Conservation (phyloP, 2,888 invertebrate species). For the Epistrophella euchroma region DNA sequence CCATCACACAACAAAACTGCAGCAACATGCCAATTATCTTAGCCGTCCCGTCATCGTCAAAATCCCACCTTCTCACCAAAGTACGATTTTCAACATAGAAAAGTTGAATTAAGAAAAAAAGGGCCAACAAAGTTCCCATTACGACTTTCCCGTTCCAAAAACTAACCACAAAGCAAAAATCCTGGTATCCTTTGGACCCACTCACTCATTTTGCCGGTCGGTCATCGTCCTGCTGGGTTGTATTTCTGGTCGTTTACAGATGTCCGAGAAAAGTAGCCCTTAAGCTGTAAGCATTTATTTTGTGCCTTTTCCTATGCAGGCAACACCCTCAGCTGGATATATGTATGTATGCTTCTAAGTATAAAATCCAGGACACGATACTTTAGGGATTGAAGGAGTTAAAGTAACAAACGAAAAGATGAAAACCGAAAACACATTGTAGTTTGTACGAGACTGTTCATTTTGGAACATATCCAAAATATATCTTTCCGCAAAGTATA, state of each 20-base stretch:
- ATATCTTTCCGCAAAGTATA: conserved; percentile 23
- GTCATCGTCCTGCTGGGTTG: conserved; percentile 33
- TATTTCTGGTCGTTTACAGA: conserved; percentile 62
- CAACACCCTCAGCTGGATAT: conserved; percentile 40
- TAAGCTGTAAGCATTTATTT: conserved; percentile 68
- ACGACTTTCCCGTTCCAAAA: neutral
- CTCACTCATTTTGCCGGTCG: conserved; percentile 47
- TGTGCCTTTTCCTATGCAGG: conserved; percentile 38
- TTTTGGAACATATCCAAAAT: conserved; percentile 70
- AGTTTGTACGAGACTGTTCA: conserved; percentile 30
- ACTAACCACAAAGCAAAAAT: neutral
- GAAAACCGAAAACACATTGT: conserved; percentile 67
- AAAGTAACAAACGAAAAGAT: conserved; percentile 27
- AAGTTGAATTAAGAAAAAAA: conserved; percentile 39
- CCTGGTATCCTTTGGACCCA: conserved; percentile 22
- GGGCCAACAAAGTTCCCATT: neutral
- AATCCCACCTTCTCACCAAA: neutral
- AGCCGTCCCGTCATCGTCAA: neutral
- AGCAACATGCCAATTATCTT: conserved; percentile 70
- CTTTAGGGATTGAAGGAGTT: conserved; percentile 41
- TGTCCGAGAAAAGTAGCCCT: conserved; percentile 72
- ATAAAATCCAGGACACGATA: conserved; percentile 65
- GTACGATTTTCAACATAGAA: conserved; percentile 10
- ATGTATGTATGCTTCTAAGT: conserved; percentile 5
- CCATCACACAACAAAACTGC: conserved; percentile 72